Evolutionary conservation across 2,888 invertebrate species (phyloP).

Genomic region (Calliopum simillimum): DNA sequence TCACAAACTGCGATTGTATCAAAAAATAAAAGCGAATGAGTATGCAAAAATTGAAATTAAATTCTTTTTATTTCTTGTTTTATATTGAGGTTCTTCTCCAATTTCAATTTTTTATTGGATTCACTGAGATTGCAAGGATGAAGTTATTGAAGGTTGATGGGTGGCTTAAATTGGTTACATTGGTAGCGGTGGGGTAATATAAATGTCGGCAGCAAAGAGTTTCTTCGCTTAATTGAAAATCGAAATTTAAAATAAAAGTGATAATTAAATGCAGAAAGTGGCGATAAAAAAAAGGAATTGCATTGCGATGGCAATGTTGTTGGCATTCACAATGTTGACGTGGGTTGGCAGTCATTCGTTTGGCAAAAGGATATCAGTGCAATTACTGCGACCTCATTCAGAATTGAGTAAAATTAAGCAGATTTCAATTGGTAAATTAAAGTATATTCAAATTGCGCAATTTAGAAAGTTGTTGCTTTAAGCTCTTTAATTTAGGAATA

Average conservation of each 20-base stretch:
- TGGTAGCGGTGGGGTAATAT: not conserved
- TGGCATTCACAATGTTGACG: not conserved
- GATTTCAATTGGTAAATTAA: too few relatives aligned
- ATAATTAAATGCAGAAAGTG: conserved; percentile 40
- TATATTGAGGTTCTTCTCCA: too few relatives aligned
- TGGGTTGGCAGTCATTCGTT: not conserved
- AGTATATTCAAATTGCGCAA: too few relatives aligned
- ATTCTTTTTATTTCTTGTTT: not conserved
- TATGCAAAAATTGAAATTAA: conserved; percentile 8
- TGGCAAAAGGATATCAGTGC: not conserved
- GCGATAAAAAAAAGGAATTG: conserved; percentile 5
- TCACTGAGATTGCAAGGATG: too few relatives aligned
- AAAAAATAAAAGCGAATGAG: not conserved
- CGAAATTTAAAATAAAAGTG: conserved; percentile 49
- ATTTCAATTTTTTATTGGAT: too few relatives aligned
- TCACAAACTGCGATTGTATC: not conserved
- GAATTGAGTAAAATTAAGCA: too few relatives aligned
- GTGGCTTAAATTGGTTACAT: too few relatives aligned
- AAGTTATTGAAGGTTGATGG: too few relatives aligned
- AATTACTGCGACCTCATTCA: too few relatives aligned
- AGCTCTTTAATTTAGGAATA: too few relatives aligned
- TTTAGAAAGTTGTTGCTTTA: too few relatives aligned
- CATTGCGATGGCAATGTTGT: not conserved
- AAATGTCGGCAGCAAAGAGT: conserved; percentile 6
- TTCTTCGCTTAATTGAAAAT: conserved; percentile 58